These are phyloP conservation scores for Garrulus glandarius DNA, from an alignment of 2,797 vertebrate species.

Conservation along the genomic window DNA sequence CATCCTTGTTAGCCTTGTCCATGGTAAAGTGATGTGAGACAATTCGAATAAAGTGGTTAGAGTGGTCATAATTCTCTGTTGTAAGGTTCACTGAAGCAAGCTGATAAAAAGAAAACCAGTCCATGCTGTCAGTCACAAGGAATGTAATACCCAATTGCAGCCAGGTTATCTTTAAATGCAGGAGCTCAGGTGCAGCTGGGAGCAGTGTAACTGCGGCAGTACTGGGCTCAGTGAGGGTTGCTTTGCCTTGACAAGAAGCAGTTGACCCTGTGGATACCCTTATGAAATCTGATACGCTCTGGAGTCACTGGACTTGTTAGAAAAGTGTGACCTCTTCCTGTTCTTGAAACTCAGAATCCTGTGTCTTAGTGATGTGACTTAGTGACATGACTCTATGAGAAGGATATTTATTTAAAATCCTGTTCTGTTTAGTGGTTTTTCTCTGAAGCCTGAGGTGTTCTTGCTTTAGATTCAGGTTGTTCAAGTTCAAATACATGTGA, in stretches of 20 bases:
- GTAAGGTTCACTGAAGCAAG: not conserved
- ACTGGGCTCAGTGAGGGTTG: not conserved
- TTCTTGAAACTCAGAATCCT: not conserved
- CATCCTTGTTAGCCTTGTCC: not conserved
- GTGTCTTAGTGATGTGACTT: not conserved
- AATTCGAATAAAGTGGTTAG: not conserved
- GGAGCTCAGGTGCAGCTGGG: not conserved
- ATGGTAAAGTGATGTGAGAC: not conserved
- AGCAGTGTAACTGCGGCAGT: not conserved
- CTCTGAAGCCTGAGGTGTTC: not conserved
- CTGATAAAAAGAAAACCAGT: not conserved
- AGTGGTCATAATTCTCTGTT: not conserved
- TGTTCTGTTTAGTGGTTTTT: not conserved
- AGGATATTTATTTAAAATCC: not conserved
- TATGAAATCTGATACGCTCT: not conserved
- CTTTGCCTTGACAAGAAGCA: not conserved
- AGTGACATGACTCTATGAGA: not conserved
- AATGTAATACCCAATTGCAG: accelerated
- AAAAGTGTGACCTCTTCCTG: not conserved
- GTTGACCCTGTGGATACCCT: not conserved
- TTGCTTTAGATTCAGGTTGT: not conserved
- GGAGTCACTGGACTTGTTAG: not conserved
- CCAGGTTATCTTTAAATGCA: not conserved
- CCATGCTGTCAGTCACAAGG: not conserved
- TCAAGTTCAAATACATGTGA: not conserved